Conservation (phyloP, 2,888 invertebrate species). For the Pachydiplax longipennis region DNA sequence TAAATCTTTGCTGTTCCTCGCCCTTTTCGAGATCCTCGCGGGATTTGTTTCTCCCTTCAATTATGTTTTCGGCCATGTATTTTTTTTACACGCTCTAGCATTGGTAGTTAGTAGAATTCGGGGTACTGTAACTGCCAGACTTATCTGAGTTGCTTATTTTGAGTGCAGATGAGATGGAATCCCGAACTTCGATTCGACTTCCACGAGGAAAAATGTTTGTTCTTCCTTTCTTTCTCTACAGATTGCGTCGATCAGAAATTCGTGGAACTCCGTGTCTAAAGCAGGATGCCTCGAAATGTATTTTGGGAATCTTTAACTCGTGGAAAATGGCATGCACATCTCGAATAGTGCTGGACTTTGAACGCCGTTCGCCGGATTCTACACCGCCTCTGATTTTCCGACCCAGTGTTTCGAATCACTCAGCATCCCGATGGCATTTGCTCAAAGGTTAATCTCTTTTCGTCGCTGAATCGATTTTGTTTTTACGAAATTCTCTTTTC, state of each 20-base stretch:
- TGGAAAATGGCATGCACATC: background rate
- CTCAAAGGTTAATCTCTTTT: too few relatives aligned
- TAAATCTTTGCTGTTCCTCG: background rate
- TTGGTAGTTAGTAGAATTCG: too few relatives aligned
- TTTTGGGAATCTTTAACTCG: constrained; percentile 6
- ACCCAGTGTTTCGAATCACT: background rate
- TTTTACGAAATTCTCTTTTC: too few relatives aligned
- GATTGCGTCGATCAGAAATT: constrained; percentile 11
- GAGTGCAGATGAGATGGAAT: too few relatives aligned
- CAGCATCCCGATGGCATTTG: background rate
- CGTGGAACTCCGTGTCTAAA: constrained; percentile 17
- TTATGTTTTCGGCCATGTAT: background rate
- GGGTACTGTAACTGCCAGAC: too few relatives aligned
- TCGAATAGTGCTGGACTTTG: background rate
- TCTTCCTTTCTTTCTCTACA: background rate
- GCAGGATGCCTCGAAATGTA: constrained; percentile 7
- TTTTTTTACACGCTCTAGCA: background rate
- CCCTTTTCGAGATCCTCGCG: background rate
- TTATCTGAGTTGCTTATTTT: too few relatives aligned
- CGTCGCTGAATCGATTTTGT: too few relatives aligned
- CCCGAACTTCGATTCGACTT: background rate
- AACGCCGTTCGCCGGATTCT: background rate
- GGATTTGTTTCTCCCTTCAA: background rate
- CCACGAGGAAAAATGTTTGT: background rate
- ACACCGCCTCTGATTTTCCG: background rate